These are phyloP conservation scores for Oryzias woworae DNA, from an alignment of 2,113 vertebrate genomes.

Conservation along the genomic window DNA sequence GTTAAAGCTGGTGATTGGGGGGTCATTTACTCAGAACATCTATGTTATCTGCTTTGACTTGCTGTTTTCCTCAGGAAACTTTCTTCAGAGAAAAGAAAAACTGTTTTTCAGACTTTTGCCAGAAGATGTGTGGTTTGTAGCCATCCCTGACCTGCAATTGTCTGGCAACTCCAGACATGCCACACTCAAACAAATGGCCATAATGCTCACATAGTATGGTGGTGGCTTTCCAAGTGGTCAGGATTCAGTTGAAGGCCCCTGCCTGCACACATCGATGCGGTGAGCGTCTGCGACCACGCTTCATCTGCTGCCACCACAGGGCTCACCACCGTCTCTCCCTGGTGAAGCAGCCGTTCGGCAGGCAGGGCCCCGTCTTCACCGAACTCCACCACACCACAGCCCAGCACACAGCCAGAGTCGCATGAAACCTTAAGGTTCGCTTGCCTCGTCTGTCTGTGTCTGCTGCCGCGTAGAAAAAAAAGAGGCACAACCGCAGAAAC, in stretches of 20 bases:
- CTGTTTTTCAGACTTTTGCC: slow-evolving; percentile 18
- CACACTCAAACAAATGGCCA: slow-evolving; percentile 44
- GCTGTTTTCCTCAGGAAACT: slow-evolving; percentile 44
- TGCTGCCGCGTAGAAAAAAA: neutral
- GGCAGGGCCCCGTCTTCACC: slow-evolving; percentile 54
- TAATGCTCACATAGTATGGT: slow-evolving; percentile 52
- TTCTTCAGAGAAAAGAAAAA: slow-evolving; percentile 38
- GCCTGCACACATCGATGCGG: slow-evolving; percentile 49
- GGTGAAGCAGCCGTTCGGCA: slow-evolving; percentile 49
- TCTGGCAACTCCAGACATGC: slow-evolving; percentile 41
- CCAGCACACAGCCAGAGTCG: slow-evolving; percentile 44
- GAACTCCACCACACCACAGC: slow-evolving; percentile 58
- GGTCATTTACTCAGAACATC: slow-evolving; percentile 54
- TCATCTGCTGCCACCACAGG: slow-evolving; percentile 63
- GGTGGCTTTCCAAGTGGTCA: slow-evolving; percentile 61
- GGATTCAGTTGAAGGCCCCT: slow-evolving; percentile 53
- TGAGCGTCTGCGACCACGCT: slow-evolving; percentile 45
- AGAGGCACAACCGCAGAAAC: neutral
- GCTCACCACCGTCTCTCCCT: slow-evolving; percentile 64
- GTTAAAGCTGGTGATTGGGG: slow-evolving; percentile 52
- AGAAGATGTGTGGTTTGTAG: slow-evolving; percentile 26
- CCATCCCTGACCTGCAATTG: slow-evolving; percentile 33
- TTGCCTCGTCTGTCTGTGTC: neutral
- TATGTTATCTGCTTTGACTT: slow-evolving; percentile 48
- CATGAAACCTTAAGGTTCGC: slow-evolving; percentile 43